Conservation (phyloP, 2,797 vertebrate genomes). For the Poliocrania exsul region DNA sequence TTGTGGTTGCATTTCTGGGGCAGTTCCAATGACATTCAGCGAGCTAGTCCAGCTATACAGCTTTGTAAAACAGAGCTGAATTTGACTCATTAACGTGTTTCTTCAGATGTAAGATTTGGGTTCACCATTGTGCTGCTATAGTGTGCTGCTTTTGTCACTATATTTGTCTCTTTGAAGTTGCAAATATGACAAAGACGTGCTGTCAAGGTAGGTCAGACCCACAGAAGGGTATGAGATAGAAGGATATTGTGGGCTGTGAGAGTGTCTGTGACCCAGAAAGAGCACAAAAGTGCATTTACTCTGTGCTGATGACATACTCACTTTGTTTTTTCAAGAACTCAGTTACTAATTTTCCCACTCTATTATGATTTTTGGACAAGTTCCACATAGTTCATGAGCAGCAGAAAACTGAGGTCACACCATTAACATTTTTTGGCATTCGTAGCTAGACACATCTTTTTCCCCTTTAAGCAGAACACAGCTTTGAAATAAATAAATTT, state of each 20-base stretch:
- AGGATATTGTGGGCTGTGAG: background rate
- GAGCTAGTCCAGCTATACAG: background rate
- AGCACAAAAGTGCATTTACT: background rate
- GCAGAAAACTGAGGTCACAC: background rate
- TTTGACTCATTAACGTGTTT: background rate
- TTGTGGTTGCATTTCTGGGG: background rate
- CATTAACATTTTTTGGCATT: background rate
- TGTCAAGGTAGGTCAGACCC: background rate
- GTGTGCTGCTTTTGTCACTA: background rate
- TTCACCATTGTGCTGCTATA: background rate
- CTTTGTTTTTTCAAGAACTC: background rate
- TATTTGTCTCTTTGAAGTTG: background rate
- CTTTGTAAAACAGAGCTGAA: background rate
- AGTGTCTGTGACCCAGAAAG: background rate
- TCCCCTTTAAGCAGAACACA: background rate
- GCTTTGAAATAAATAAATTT: background rate
- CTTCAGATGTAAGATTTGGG: background rate
- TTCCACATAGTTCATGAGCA: background rate
- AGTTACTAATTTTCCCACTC: background rate
- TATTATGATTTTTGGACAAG: background rate
- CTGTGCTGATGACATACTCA: background rate
- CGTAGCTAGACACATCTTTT: background rate
- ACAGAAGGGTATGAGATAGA: background rate
- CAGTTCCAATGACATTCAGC: background rate
- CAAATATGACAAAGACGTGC: fast-evolving